Evolutionary conservation across 2,888 invertebrate genomes (phyloP).

Genomic region (Cerceris ruficornis): DNA sequence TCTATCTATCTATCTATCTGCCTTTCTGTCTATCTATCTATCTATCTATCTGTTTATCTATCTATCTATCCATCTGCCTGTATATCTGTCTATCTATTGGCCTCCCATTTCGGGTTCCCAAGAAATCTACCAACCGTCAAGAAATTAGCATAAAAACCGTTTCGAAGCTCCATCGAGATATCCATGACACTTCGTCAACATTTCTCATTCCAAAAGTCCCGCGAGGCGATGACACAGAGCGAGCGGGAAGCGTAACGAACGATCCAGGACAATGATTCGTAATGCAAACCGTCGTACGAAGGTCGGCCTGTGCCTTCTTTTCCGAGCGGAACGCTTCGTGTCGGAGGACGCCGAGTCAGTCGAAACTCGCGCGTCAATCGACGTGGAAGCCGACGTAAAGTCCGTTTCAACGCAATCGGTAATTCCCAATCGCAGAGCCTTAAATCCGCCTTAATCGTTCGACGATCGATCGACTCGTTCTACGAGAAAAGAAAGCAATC

Average conservation of each 20-base stretch:
- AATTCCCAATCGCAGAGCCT: not conserved
- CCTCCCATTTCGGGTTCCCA: too few relatives aligned
- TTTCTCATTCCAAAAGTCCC: slow-evolving; percentile 1
- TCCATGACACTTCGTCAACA: not conserved
- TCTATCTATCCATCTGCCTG: too few relatives aligned
- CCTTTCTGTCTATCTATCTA: too few relatives aligned
- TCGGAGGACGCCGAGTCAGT: slow-evolving; percentile 69
- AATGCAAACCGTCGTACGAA: slow-evolving; percentile 71
- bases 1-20: too few relatives aligned
- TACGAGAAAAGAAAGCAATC: not conserved
- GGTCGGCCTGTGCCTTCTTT: slow-evolving; percentile 61
- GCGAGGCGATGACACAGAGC: slow-evolving; percentile 29
- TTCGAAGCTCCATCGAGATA: not conserved
- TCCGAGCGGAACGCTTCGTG: slow-evolving; percentile 58
- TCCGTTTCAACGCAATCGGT: slow-evolving; percentile 34
- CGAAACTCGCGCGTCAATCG: slow-evolving; percentile 71
- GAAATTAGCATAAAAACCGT: too few relatives aligned
- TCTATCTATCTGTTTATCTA: too few relatives aligned
- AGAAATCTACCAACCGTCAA: too few relatives aligned
- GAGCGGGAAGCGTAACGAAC: not conserved
- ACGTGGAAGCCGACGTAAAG: slow-evolving; percentile 53
- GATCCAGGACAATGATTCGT: slow-evolving; percentile 67
- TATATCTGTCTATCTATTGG: too few relatives aligned
- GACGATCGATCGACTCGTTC: not conserved
- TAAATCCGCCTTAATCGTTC: not conserved